Evolutionary conservation across 2,888 invertebrate species (phyloP), one percentile per base, ranked within the genome.

Genomic region (Cabera pusaria): DNA sequence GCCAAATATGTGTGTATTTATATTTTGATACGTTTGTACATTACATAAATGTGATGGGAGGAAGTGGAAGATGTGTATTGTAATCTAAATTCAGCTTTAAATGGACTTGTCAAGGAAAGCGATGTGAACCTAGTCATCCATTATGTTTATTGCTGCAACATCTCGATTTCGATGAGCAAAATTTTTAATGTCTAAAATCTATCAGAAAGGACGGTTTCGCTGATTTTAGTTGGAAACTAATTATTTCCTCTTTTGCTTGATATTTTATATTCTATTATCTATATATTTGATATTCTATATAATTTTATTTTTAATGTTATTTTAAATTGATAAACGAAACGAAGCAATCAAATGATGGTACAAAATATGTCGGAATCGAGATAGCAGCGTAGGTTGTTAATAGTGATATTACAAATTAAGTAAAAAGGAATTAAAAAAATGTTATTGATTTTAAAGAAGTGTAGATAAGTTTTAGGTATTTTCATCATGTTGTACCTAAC

Each of bases 401-500:
- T 87, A 87, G 86, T 85, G 84, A 86, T 86, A 87, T 78, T 84
- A 85, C 75, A 77, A 75, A 73, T 73, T 84, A 86, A 81, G 81
- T 73, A 72, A 78, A 78, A 74, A 56, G 70, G 64, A 69, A 44
- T 65, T 69, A 77, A 64, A 66, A 75, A 77, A 78, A 82, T 84
- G 86, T 86, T 87, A 83, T 85, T 85, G 73, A 83, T 86, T 86
- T 81, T 68, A 75, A 69, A 79, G n/a, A 36, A 35, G 59, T 50
- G 76, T 85, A 86, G 84, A 62, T 83, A 85, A 82, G 76, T 71
- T 74, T 39, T 81, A 84, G 84, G 61, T 62, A 77, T 76, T 82
- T 84, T 76, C 79, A 83, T 81, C 77, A 73, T 76, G 82, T 82
- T 84, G 74, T 79, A 41, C 25, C 17, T 41, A 76, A 72, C 55